These are phyloP conservation scores for Germaria angustata DNA, from an alignment of 2,888 invertebrate genomes.

Conservation along the genomic window DNA sequence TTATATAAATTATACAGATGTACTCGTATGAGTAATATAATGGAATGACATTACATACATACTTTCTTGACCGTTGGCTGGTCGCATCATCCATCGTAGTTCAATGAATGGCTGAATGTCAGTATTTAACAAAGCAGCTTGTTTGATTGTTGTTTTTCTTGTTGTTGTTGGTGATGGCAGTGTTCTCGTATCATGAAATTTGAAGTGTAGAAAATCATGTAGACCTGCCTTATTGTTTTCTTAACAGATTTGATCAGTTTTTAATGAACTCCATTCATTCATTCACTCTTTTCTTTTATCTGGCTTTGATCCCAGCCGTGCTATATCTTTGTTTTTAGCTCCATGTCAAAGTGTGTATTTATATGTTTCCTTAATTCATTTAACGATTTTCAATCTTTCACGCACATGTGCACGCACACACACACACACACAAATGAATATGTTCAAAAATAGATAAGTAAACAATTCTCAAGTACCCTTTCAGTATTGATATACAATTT, in stretches of 20 bases:
- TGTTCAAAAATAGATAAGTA: constrained; percentile 48
- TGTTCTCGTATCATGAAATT: constrained; percentile 9
- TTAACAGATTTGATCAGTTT: constrained; percentile 78
- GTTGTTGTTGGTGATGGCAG: background rate
- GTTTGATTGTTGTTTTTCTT: background rate
- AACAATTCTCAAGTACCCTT: constrained; percentile 52
- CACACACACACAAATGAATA: constrained; percentile 34
- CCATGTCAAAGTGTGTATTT: constrained; percentile 16
- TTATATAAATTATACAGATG: too few species aligned
- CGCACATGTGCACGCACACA: constrained; percentile 17
- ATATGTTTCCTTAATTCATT: constrained; percentile 33
- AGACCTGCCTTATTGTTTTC: constrained; percentile 56
- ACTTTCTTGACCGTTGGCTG: background rate
- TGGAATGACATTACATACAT: background rate
- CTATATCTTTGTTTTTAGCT: constrained; percentile 9
- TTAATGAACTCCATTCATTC: constrained; percentile 79
- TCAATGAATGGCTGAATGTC: constrained; percentile 11
- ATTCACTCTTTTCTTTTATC: constrained; percentile 71
- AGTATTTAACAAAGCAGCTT: constrained; percentile 6
- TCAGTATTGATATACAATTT: constrained; percentile 16
- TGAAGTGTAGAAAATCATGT: constrained; percentile 61
- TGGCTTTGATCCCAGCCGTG: constrained; percentile 63
- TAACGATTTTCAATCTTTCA: constrained; percentile 37
- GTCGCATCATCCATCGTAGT: constrained; percentile 18
- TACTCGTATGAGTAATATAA: too few species aligned